These are phyloP conservation scores for Rhyacophila evoluta DNA, from an alignment of 2,888 invertebrate genomes.

Conservation along the genomic window DNA sequence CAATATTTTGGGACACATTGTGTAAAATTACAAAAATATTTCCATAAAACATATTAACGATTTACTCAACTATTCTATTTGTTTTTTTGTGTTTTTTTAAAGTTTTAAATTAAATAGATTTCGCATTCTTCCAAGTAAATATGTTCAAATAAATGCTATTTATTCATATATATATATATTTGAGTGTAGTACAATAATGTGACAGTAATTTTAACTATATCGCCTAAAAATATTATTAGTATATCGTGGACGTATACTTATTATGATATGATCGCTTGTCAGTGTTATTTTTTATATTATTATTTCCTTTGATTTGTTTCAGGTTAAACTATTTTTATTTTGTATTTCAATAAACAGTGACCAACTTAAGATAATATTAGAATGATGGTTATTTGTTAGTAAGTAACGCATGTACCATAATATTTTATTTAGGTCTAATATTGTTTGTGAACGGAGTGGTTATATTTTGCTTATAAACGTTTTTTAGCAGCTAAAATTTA, in stretches of 20 bases:
- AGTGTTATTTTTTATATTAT: neutral
- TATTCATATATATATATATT: neutral
- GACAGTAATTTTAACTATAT: slow-evolving; percentile 19
- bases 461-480: neutral
- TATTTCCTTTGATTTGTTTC: neutral
- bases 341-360: neutral
- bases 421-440: neutral
- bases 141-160: neutral
- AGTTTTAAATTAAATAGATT: neutral
- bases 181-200: neutral
- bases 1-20: neutral
- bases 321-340: neutral
- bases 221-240: neutral
- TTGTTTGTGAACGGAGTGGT: neutral
- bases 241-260: neutral
- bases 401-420: slow-evolving; percentile 12
- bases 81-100: neutral
- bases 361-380: neutral
- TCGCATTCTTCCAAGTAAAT: neutral
- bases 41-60: neutral
- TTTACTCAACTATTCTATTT: neutral
- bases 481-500: neutral
- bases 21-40: neutral
- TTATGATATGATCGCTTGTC: neutral
- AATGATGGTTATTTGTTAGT: slow-evolving; percentile 10